Evolutionary conservation across 2,888 invertebrate species (phyloP).

Genomic region (Drosophila subquinaria): DNA sequence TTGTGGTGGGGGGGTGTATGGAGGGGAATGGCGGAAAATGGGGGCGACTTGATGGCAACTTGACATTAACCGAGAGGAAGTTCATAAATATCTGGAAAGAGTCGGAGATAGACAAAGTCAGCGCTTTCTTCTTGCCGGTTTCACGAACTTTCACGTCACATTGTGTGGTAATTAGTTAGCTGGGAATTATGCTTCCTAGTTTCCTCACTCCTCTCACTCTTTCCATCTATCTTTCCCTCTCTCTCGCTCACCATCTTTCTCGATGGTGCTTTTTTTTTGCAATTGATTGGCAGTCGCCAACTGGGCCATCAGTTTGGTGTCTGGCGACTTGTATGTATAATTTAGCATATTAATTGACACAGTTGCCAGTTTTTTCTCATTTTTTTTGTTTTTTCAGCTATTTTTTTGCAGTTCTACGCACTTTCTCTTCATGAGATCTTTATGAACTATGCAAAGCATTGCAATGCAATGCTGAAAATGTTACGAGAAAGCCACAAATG

Average conservation of each 20-base stretch:
- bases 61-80: slow-evolving; percentile 41
- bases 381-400: slow-evolving; percentile 11
- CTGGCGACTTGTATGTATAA: slow-evolving; percentile 70
- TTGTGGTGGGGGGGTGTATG: not conserved
- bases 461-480: slow-evolving; percentile 56
- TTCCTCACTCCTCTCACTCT: slow-evolving; percentile 25
- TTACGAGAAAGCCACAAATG: slow-evolving; percentile 77
- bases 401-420: slow-evolving; percentile 67
- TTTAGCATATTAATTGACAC: slow-evolving; percentile 81
- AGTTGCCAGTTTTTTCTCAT: slow-evolving; percentile 65
- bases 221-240: not conserved
- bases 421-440: slow-evolving; percentile 78
- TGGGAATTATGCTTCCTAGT: slow-evolving; percentile 84
- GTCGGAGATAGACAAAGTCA: not conserved
- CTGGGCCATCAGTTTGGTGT: slow-evolving; percentile 71
- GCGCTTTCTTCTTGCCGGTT: slow-evolving; percentile 45
- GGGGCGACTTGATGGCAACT: slow-evolving; percentile 25
- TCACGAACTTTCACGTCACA: slow-evolving; percentile 81
- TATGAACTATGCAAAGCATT: slow-evolving; percentile 78
- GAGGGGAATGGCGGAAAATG: not conserved
- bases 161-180: slow-evolving; percentile 80
- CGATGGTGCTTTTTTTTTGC: slow-evolving; percentile 41
- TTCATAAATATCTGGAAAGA: slow-evolving; percentile 2
- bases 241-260: slow-evolving; percentile 6
- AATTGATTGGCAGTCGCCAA: slow-evolving; percentile 78